A percentile compares a stretch with the other conserved stretches of the same genome.
Evolutionary conservation across 2,888 invertebrate genomes (phyloP).

Genomic region (Dyspetes luteomarginatus): DNA sequence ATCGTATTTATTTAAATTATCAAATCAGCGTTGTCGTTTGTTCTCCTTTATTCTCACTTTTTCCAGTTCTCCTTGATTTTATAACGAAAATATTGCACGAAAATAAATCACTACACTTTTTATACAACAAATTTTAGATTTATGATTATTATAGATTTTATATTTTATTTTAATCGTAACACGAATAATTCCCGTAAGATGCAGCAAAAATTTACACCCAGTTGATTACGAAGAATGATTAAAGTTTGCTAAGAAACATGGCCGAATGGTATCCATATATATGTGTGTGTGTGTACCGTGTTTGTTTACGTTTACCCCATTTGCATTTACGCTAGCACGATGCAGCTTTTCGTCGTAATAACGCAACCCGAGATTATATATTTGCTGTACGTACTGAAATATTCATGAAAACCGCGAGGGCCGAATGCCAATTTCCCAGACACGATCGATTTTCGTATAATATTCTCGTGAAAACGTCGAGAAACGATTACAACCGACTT

Average conservation of each 20-base stretch:
- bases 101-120: constrained; percentile 28
- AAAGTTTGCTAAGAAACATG: constrained; percentile 10
- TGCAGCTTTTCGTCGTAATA: not conserved
- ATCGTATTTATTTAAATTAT: constrained; percentile 68
- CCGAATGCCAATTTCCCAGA: not conserved
- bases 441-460: not conserved
- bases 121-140: constrained; percentile 17
- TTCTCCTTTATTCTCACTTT: too few species aligned
- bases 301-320: constrained; percentile 31
- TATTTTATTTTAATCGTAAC: not conserved
- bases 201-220: too few species aligned
- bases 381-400: not conserved
- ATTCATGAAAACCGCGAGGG: not conserved
- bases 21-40: constrained; percentile 6
- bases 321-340: not conserved
- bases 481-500: not conserved
- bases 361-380: not conserved
- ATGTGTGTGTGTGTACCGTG: too few species aligned
- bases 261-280: not conserved
- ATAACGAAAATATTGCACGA: constrained; percentile 25
- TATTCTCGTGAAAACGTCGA: not conserved
- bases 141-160: not conserved
- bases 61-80: constrained; percentile 16
- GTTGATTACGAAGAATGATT: not conserved
- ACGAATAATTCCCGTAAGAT: not conserved